Conservation (phyloP, 2,888 invertebrate genomes). For the Tetropium fuscum region DNA sequence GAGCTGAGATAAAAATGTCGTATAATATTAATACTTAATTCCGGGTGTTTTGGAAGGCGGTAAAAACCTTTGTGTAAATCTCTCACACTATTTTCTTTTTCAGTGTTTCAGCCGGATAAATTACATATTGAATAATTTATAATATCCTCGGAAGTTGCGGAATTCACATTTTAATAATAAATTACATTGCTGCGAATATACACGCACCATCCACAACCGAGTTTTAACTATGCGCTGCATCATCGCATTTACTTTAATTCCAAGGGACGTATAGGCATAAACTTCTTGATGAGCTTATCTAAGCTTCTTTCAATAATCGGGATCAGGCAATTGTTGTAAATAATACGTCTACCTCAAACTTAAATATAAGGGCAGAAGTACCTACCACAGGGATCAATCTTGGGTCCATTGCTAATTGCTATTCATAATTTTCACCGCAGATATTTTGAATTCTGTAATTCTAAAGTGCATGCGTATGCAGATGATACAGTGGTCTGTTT, state of each 20-base stretch:
- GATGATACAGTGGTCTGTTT: too few relatives aligned
- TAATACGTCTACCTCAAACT: too few relatives aligned
- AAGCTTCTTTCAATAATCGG: too few relatives aligned
- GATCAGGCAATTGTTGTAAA: too few relatives aligned
- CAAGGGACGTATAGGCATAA: neutral
- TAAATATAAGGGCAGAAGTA: too few relatives aligned
- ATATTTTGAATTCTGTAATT: too few relatives aligned
- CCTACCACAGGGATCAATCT: too few relatives aligned
- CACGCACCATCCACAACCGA: constrained; percentile 8
- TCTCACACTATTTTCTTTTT: constrained; percentile 13
- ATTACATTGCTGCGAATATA: constrained; percentile 19
- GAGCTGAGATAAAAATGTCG: neutral
- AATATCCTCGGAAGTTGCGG: constrained; percentile 7
- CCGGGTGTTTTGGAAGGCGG: neutral
- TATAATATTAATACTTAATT: constrained; percentile 1
- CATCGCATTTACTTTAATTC: neutral
- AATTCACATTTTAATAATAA: constrained; percentile 27
- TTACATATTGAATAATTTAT: constrained; percentile 26
- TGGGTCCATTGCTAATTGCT: too few relatives aligned
- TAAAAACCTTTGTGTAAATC: constrained; percentile 5
- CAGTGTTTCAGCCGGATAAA: constrained; percentile 20
- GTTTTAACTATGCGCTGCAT: neutral
- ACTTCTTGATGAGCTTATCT: constrained; percentile 4
- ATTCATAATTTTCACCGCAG: too few relatives aligned
- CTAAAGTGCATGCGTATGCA: too few relatives aligned